A percentile compares a stretch with the other conserved stretches of the same genome.
These are phyloP conservation scores for Geotrupes spiniger DNA, from an alignment of 2,888 invertebrate genomes.

Conservation along the genomic window DNA sequence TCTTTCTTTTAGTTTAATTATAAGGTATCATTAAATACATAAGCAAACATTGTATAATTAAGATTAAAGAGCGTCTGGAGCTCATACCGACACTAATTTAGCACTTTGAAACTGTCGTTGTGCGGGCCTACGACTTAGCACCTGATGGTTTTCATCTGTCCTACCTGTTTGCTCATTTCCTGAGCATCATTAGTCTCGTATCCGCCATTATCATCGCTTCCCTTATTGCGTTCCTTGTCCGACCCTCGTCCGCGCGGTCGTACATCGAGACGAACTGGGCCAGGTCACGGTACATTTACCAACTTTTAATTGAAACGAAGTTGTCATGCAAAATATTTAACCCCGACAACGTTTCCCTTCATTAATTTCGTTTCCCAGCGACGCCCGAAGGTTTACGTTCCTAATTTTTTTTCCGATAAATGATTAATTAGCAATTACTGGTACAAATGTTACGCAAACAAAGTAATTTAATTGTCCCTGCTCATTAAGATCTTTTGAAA, in stretches of 20 bases:
- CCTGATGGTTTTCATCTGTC: slow-evolving; percentile 24
- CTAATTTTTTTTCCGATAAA: too few relatives aligned
- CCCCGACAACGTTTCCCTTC: too few relatives aligned
- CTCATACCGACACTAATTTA: slow-evolving; percentile 24
- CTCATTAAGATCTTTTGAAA: too few relatives aligned
- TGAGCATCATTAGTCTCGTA: slow-evolving; percentile 29
- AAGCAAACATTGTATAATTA: slow-evolving; percentile 24
- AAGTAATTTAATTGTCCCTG: too few relatives aligned
- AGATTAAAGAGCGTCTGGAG: slow-evolving; percentile 24
- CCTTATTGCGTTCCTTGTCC: slow-evolving; percentile 10
- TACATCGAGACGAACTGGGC: background rate
- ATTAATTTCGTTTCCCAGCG: too few relatives aligned
- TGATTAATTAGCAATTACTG: too few relatives aligned
- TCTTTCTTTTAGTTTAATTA: slow-evolving; percentile 17
- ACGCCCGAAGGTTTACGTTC: too few relatives aligned
- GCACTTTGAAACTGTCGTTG: slow-evolving; percentile 21
- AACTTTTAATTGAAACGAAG: too few relatives aligned
- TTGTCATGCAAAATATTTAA: too few relatives aligned
- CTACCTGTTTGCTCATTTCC: slow-evolving; percentile 30
- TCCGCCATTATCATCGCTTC: slow-evolving; percentile 30
- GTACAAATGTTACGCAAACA: too few relatives aligned
- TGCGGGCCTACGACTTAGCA: slow-evolving; percentile 19
- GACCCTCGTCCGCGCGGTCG: background rate
- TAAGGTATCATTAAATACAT: slow-evolving; percentile 15
- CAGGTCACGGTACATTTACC: background rate